These are phyloP conservation scores for Drosophila littoralis DNA, from an alignment of 1,140 invertebrate genomes.

Conservation along the genomic window DNA sequence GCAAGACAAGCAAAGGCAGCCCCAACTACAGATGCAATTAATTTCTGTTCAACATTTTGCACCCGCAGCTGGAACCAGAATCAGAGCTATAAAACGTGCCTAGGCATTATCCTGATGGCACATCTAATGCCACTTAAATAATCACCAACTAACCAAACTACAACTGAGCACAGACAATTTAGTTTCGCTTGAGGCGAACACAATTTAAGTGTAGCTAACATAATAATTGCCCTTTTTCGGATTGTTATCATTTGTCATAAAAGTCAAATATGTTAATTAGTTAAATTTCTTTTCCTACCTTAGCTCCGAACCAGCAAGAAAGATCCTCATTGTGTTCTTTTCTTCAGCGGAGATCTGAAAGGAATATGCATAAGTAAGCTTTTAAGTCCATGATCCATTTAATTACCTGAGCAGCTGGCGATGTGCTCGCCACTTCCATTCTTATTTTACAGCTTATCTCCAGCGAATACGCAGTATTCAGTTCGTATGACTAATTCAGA, in stretches of 20 bases:
- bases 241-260: not conserved
- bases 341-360: too few species aligned
- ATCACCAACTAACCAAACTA: constrained; percentile 53
- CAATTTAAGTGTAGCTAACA: constrained; percentile 21
- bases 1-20: constrained; percentile 33
- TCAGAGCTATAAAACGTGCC: constrained; percentile 65
- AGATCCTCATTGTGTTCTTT: too few species aligned
- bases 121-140: constrained; percentile 78
- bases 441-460: too few species aligned
- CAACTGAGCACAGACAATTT: constrained; percentile 15
- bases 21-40: constrained; percentile 69
- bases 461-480: too few species aligned
- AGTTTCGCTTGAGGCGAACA: constrained; percentile 7
- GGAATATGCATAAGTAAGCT: too few species aligned
- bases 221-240: not conserved
- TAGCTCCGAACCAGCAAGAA: not conserved
- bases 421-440: too few species aligned
- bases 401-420: too few species aligned
- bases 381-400: too few species aligned
- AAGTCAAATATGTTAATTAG: not conserved
- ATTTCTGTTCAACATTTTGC: constrained; percentile 50
- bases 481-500: too few species aligned
- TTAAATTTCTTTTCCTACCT: not conserved
- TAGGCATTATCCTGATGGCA: constrained; percentile 63
- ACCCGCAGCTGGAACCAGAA: constrained; percentile 15